Conservation (phyloP, 2,113 vertebrate species). For the Pyxicephalus adspersus region DNA sequence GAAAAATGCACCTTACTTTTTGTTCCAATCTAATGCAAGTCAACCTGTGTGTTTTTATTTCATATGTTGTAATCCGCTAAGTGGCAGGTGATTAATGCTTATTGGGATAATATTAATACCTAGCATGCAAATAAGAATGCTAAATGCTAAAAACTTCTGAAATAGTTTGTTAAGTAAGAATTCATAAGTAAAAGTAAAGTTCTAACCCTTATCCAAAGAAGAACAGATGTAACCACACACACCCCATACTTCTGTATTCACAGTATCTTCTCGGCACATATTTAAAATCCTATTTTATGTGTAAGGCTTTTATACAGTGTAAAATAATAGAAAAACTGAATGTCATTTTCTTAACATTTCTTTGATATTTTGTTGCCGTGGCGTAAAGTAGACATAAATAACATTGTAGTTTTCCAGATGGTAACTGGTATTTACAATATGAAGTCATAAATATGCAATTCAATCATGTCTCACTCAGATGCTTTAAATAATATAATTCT, state of each 20-base stretch:
- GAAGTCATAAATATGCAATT: slow-evolving; percentile 43
- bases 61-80: too few relatives aligned
- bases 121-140: too few relatives aligned
- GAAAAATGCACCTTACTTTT: too few relatives aligned
- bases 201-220: not conserved
- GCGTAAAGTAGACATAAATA: slow-evolving; percentile 39
- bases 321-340: slow-evolving; percentile 22
- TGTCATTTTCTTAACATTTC: slow-evolving; percentile 14
- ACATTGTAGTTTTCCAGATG: slow-evolving; percentile 44
- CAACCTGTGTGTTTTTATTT: too few relatives aligned
- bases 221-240: not conserved
- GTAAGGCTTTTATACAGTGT: slow-evolving; percentile 5
- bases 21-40: too few relatives aligned
- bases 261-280: not conserved
- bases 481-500: slow-evolving; percentile 25
- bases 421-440: slow-evolving; percentile 43
- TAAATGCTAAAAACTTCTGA: too few relatives aligned
- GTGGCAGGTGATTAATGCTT: too few relatives aligned
- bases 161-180: too few relatives aligned
- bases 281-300: slow-evolving; percentile 19
- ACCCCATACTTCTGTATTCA: not conserved
- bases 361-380: slow-evolving; percentile 24
- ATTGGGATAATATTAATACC: too few relatives aligned
- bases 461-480: slow-evolving; percentile 36
- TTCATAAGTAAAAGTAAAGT: not conserved